phyloP scores from a whole-genome alignment of 2,797 vertebrate species.

The Babyrousa celebensis region DNA sequence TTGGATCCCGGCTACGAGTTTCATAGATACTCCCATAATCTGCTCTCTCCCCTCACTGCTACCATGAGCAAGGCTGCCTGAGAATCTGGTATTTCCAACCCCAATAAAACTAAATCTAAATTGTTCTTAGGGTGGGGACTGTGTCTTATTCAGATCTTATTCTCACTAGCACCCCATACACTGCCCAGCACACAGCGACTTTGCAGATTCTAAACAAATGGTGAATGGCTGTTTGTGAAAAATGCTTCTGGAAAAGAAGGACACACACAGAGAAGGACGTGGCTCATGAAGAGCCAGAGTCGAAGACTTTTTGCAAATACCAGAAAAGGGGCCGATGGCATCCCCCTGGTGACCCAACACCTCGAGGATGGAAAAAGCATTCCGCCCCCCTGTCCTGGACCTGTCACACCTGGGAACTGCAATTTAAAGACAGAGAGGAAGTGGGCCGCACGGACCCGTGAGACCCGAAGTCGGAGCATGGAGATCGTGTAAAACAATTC shows the following conservation, averaged over 20 bases:
- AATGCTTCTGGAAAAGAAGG: slow-evolving; percentile 35
- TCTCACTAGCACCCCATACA: neutral
- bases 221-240: slow-evolving; percentile 27
- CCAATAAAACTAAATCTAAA: slow-evolving; percentile 61
- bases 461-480: neutral
- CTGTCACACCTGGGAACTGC: neutral
- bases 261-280: slow-evolving; percentile 11
- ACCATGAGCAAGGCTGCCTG: neutral
- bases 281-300: neutral
- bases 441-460: neutral
- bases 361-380: neutral
- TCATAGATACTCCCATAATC: neutral
- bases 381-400: neutral
- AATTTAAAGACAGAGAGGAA: neutral
- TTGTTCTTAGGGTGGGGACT: neutral
- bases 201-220: neutral
- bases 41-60: neutral
- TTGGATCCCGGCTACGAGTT: neutral
- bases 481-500: neutral
- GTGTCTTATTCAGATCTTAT: slow-evolving; percentile 28
- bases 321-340: neutral
- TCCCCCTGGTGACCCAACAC: neutral
- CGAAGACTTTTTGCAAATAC: neutral
- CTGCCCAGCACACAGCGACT: neutral
- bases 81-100: slow-evolving; percentile 26